Percentiles rank a stretch among this genome's conserved stretches.
phyloP scores from a whole-genome alignment of 2,113 vertebrate genomes.

The Chauna torquata region DNA sequence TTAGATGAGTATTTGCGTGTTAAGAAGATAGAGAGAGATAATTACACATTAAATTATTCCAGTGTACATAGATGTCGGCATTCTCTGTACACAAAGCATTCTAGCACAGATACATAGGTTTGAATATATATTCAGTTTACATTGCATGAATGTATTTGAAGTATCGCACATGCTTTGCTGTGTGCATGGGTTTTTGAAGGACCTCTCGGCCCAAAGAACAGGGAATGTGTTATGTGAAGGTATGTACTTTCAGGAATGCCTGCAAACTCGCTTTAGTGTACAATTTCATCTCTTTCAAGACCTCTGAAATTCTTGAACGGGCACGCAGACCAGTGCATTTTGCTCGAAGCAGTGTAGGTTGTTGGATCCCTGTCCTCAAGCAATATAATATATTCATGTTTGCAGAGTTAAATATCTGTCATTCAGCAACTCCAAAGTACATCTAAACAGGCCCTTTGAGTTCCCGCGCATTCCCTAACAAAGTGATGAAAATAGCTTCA shows the following conservation, averaged over 20 bases:
- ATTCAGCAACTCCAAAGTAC: not conserved
- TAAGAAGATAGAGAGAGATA: not conserved
- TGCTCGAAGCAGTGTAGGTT: not conserved
- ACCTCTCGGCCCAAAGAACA: not conserved
- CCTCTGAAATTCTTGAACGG: not conserved
- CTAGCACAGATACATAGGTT: not conserved
- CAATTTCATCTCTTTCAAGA: not conserved
- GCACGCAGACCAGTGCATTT: not conserved
- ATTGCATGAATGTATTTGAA: rapidly evolving
- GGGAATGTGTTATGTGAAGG: not conserved
- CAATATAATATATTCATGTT: not conserved
- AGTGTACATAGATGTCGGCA: not conserved
- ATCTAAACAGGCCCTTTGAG: conserved; percentile 42
- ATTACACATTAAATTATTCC: not conserved
- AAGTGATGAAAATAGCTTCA: conserved; percentile 32
- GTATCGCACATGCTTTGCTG: not conserved
- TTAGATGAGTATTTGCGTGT: not conserved
- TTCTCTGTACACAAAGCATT: not conserved
- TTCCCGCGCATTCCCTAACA: not conserved
- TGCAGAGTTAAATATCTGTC: conserved; percentile 17
- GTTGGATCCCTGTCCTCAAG: not conserved
- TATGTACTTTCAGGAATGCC: not conserved
- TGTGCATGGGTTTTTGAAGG: not conserved
- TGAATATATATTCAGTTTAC: not conserved
- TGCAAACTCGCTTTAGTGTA: not conserved